Conservation (phyloP, 2,113 vertebrate genomes). For the Campylomormyrus tamandua region DNA sequence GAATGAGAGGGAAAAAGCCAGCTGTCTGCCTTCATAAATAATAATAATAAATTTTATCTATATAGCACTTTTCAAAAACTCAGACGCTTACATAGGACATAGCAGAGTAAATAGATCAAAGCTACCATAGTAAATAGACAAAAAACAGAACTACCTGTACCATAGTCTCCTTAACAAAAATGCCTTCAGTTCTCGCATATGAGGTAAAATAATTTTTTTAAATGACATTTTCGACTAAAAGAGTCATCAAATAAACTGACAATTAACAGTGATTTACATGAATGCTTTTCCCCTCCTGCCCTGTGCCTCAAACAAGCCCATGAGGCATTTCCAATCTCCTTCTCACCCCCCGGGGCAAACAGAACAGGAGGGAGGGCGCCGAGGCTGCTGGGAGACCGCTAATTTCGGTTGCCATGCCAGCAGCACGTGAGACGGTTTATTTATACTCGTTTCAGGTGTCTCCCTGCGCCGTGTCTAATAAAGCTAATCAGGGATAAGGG, state of each 20-base stretch:
- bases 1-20: not conserved
- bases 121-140: not conserved
- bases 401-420: conserved; percentile 26
- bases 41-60: not conserved
- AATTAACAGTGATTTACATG: not conserved
- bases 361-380: not conserved
- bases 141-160: not conserved
- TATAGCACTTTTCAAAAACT: not conserved
- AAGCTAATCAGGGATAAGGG: conserved; percentile 13
- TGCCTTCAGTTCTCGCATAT: not conserved
- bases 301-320: not conserved
- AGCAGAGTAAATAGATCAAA: not conserved
- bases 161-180: not conserved
- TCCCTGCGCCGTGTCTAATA: not conserved
- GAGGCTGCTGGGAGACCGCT: not conserved
- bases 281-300: not conserved
- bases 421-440: not conserved
- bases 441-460: not conserved
- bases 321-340: not conserved
- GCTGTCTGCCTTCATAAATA: not conserved
- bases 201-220: not conserved
- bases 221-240: not conserved
- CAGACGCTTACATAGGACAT: not conserved
- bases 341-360: not conserved
- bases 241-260: not conserved